A percentile compares a stretch with the other conserved stretches of the same genome.
Evolutionary conservation across 2,113 vertebrate genomes (phyloP).

Genomic region (Semicossyphus pulcher): DNA sequence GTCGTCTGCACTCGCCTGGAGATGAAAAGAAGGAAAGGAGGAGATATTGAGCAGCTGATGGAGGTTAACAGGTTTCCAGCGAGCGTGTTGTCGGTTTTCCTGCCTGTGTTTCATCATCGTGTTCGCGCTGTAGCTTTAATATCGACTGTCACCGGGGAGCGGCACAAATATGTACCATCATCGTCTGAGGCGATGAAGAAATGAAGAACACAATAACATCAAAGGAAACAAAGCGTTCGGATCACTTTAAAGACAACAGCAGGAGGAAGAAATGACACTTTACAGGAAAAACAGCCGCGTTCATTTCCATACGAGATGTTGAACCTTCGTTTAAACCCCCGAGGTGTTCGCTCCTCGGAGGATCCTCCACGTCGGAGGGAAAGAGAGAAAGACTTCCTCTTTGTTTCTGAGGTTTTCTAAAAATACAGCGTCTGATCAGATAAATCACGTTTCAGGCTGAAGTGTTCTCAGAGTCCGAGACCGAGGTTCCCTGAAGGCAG

Average conservation of each 20-base stretch:
- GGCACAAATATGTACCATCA: conserved; percentile 38
- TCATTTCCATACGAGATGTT: conserved; percentile 72
- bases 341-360: conserved; percentile 41
- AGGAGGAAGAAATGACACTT: conserved; percentile 47
- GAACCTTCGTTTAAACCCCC: conserved; percentile 42
- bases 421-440: conserved; percentile 45
- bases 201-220: conserved; percentile 76
- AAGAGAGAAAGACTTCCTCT: conserved; percentile 28
- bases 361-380: conserved; percentile 29
- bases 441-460: conserved; percentile 32
- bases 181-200: conserved; percentile 68
- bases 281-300: conserved; percentile 59
- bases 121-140: conserved; percentile 64
- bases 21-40: conserved; percentile 24
- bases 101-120: conserved; percentile 65
- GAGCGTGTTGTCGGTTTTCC: conserved; percentile 42
- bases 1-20: conserved; percentile 48
- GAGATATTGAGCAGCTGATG: conserved; percentile 47
- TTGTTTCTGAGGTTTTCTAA: conserved; percentile 46
- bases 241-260: conserved; percentile 44
- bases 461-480: conserved; percentile 32
- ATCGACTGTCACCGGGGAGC: conserved; percentile 66
- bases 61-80: conserved; percentile 56
- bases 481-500: conserved; percentile 38
- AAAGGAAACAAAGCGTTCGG: conserved; percentile 62